Percentiles rank a stretch among this genome's conserved stretches.
phyloP scores from a whole-genome alignment of 1,140 invertebrate genomes.

The Augochlora pura region DNA sequence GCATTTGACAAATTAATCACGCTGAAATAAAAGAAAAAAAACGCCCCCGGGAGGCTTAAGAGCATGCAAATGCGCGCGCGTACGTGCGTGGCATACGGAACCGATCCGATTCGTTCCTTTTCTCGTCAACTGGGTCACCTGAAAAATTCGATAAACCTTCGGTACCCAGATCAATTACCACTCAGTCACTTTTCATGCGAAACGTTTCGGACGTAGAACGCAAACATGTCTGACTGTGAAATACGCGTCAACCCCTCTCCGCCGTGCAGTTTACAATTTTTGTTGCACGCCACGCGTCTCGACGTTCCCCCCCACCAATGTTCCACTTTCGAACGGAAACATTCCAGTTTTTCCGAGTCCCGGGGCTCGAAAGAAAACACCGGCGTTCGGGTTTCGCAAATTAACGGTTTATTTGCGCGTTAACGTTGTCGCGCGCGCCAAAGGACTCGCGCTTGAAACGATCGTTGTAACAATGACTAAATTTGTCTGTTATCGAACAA shows the following conservation, averaged over 20 bases:
- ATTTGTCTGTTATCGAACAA: neutral
- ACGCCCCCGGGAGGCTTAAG: neutral
- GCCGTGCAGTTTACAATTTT: neutral
- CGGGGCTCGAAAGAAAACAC: neutral
- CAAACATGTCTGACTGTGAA: conserved; percentile 6
- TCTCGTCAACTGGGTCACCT: neutral
- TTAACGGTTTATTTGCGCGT: neutral
- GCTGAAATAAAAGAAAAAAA: neutral
- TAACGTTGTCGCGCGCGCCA: neutral
- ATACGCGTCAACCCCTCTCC: neutral
- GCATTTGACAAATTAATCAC: neutral
- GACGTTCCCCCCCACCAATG: neutral
- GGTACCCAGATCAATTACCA: conserved; percentile 40
- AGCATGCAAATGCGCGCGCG: neutral
- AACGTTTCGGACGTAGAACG: conserved; percentile 14
- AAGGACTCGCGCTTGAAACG: neutral
- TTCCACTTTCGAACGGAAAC: neutral
- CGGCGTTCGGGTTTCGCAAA: neutral
- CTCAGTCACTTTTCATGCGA: conserved; percentile 4
- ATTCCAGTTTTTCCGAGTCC: neutral
- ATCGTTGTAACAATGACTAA: neutral
- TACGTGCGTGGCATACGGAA: neutral
- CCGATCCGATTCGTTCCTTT: neutral
- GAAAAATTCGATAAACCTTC: conserved; percentile 46
- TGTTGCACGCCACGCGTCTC: neutral